Evolutionary conservation across 2,888 invertebrate species (phyloP), one percentile per base, ranked within the genome.

Genomic region (Ennomos erosarius): DNA sequence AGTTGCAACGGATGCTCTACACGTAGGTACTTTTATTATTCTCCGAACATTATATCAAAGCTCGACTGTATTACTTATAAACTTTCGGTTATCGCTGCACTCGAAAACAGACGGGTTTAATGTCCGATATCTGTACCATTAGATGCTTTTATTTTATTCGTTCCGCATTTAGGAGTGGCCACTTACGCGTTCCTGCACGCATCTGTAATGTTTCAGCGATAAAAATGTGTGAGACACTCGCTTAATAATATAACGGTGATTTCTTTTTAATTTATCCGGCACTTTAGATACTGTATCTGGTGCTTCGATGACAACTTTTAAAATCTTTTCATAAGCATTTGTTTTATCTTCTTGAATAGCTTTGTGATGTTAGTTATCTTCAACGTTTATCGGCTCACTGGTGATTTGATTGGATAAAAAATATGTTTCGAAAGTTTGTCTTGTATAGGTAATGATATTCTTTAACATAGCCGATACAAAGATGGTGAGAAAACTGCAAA

Each of bases 31-130:
- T 56, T 4, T 56, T 51, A 56, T 56, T 63, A 63, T 59, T 63
- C 62, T 45, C 35, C 34, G 59, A 63, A 63, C 45, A 48, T 52
- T 80, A 73, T 79, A 83, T 82, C 80, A 74, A 74, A 73, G 70
- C 68, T 70, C 70, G 65, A 67, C 58, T 47, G 33, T 46, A 26
- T 48, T 44, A 44, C 74, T 77, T 76, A 79, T 79, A 76, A 76
- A 80, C 68, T 75, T 80, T 75, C 66, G 75, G 73, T 83, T 84
- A 86, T 85, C 85, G 75, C 66, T 69, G 77, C 83, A 84, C 84
- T 87, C 81, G 80, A 84, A 84, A 79, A 75, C 84, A 82, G 79
- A 74, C 76, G 77, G 68, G 78, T 74, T 75, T 78, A 81, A 79
- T 71, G 82, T 67, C 79, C 82, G 80, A 82, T 87, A 86, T 83